Evolutionary conservation across 2,113 vertebrate genomes (phyloP), one percentile per base, ranked within the genome.

Genomic region (Petrocephalus zakoni): DNA sequence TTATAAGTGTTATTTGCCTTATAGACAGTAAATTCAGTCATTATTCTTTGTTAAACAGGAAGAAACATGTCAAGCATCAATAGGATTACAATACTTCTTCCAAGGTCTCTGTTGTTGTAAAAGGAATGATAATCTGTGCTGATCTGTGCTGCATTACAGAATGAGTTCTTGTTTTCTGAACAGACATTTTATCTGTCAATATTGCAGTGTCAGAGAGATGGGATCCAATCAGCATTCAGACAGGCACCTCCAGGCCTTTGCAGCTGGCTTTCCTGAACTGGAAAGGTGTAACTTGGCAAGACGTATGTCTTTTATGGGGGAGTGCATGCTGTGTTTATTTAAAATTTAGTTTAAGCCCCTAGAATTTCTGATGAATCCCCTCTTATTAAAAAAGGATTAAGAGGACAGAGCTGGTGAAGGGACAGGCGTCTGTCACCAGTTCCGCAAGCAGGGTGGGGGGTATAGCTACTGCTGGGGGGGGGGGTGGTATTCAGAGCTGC

Each of bases 381-480:
- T 95, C 94, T 95, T 93, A 95, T 96, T 95, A 96, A 95, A 95
- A 91, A 91, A 89, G 91, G 91, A 95, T 97, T 96, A 96, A 91
- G 88, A 91, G 88, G 91, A 90, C 91, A 89, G 94, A 93, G 91
- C 85, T 89, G 46, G 91, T 89, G 82, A 90, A 93, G 91, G 93
- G 90, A 91, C 91, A 91, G 88, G 89, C 92, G 90, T 83, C 89
- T 89, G 89, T 75, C 34, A 75, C 34, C 15, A 75, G 13, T 37
- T 75, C 72, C 0, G 1, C n/a, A 68, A 3, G n/a, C 10, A 68
- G 61, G 61, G 25, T n/a, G 5, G 61, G 61, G 61, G 58, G 58
- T 25, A 22, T 22, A 10, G 58, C n/a, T 64, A 64, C 4, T 64
- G n/a, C 56, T 61, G 52, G 52, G 52, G 52, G 52, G 13, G 52